Conservation (phyloP, 2,797 vertebrate genomes). For the Danio kyathit region DNA sequence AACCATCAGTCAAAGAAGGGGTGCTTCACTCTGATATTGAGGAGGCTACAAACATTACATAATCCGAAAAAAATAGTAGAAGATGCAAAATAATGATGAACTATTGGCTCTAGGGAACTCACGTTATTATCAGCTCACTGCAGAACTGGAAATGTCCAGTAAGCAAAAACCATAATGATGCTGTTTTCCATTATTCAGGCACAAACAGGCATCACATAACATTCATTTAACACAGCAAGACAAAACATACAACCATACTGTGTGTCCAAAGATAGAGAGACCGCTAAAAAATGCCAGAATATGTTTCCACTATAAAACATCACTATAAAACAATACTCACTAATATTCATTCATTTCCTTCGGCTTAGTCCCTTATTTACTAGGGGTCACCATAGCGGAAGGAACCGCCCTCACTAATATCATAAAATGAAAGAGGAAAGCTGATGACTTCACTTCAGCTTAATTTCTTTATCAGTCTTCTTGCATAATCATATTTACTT, state of each 20-base stretch:
- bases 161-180: conserved; percentile 32
- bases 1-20: conserved; percentile 40
- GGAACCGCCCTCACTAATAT: too few species aligned
- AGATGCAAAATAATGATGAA: neutral
- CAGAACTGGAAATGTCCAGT: conserved; percentile 22
- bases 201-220: neutral
- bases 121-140: conserved; percentile 7
- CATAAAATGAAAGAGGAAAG: too few species aligned
- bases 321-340: neutral
- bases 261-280: neutral
- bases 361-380: too few species aligned
- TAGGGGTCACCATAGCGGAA: too few species aligned
- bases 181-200: conserved; percentile 5
- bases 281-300: neutral
- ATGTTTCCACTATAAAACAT: neutral
- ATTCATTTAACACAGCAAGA: conserved; percentile 5
- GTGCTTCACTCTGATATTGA: conserved; percentile 27
- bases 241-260: neutral
- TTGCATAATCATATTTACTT: too few species aligned
- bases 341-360: too few species aligned
- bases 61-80: neutral
- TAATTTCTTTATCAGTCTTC: too few species aligned
- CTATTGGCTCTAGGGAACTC: conserved; percentile 22
- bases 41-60: conserved; percentile 36
- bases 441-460: too few species aligned